These are phyloP conservation scores for Sinocyclocheilus anshuiensis DNA, from an alignment of 2,113 vertebrate species.

Conservation along the genomic window DNA sequence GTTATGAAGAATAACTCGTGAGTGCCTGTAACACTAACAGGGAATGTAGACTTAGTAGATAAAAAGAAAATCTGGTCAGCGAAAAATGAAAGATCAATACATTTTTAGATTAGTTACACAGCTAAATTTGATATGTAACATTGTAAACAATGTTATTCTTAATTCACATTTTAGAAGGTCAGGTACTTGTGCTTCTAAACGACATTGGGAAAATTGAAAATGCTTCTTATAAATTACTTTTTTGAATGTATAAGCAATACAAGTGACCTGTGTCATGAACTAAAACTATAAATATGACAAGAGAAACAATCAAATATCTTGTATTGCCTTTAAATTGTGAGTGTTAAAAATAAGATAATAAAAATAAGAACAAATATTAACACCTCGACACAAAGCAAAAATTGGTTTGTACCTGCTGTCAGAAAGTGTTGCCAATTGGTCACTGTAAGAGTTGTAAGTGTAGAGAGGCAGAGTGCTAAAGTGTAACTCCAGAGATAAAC, in stretches of 20 bases:
- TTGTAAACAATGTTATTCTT: constrained; percentile 54
- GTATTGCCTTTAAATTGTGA: constrained; percentile 53
- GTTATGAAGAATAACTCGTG: not conserved
- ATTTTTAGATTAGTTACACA: constrained; percentile 14
- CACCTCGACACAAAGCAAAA: constrained; percentile 17
- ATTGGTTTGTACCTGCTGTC: constrained; percentile 10
- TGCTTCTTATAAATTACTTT: not conserved
- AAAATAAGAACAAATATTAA: not conserved
- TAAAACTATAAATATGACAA: too few species aligned
- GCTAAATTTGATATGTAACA: constrained; percentile 49
- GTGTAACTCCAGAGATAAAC: constrained; percentile 73
- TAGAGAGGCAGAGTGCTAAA: constrained; percentile 62
- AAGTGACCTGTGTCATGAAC: constrained; percentile 36
- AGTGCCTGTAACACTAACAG: not conserved
- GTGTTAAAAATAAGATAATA: constrained; percentile 36
- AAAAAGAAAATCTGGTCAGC: not conserved
- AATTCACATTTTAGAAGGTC: constrained; percentile 69
- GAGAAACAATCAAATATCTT: constrained; percentile 43
- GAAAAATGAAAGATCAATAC: not conserved
- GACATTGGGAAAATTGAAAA: not conserved
- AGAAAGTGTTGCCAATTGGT: constrained; percentile 1
- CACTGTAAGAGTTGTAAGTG: constrained; percentile 34
- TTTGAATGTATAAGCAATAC: constrained; percentile 3
- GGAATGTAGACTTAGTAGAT: not conserved
- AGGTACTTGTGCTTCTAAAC: constrained; percentile 41